Percentiles rank a stretch among this genome's conserved stretches.
These are phyloP conservation scores for Actinostola sp. DNA, from an alignment of 92 coral and sea anemone genomes.

Conservation along the genomic window DNA sequence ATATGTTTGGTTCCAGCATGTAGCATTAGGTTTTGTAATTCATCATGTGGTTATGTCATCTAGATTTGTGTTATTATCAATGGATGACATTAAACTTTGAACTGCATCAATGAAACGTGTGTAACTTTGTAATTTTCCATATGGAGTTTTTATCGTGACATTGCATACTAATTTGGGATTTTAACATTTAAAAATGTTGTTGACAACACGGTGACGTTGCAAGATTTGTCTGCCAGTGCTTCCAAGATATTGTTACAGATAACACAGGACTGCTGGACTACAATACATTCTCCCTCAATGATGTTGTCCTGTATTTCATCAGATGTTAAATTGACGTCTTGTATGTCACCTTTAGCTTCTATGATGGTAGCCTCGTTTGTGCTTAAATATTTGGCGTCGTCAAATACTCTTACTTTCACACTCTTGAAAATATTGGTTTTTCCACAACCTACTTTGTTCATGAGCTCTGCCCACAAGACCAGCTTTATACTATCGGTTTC, in stretches of 20 bases:
- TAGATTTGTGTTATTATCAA: constrained; percentile 21
- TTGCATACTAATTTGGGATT: constrained; percentile 65
- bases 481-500: constrained; percentile 60
- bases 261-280: no score
- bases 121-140: constrained; percentile 45
- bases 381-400: constrained; percentile 61
- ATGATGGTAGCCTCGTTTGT: constrained; percentile 49
- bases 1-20: constrained; percentile 39
- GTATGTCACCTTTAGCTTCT: constrained; percentile 18
- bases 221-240: no score
- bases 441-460: constrained; percentile 61
- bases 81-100: constrained; percentile 65
- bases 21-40: constrained; percentile 33
- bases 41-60: constrained; percentile 1
- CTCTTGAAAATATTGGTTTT: constrained; percentile 61
- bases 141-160: constrained; percentile 51
- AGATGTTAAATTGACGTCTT: background rate
- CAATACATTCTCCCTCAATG: no score
- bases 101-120: constrained; percentile 67
- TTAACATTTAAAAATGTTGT: no score
- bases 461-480: constrained; percentile 64
- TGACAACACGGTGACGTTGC: constrained; percentile 52
- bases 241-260: no score
- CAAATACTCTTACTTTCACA: constrained; percentile 60
- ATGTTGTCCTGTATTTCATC: no score